These are phyloP conservation scores for Pinctada fucata DNA, from an alignment of 2,888 invertebrate genomes.

Conservation along the genomic window DNA sequence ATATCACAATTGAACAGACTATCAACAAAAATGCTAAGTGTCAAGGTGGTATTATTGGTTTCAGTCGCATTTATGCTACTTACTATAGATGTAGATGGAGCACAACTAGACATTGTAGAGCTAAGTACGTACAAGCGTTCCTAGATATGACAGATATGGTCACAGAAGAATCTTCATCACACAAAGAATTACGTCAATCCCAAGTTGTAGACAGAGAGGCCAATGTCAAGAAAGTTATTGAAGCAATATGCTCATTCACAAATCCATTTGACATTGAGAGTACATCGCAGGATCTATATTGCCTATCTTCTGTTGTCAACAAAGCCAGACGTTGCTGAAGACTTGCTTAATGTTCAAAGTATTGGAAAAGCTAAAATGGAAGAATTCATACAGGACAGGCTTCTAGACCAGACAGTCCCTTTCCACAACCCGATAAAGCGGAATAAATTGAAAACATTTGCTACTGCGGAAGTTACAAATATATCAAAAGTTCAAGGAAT, in stretches of 20 bases:
- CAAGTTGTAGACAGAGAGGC: slow-evolving; percentile 25
- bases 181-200: slow-evolving; percentile 35
- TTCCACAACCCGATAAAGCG: slow-evolving; percentile 40
- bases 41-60: slow-evolving; percentile 41
- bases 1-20: slow-evolving; percentile 48
- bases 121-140: slow-evolving; percentile 34
- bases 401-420: slow-evolving; percentile 31
- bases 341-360: slow-evolving; percentile 28
- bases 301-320: slow-evolving; percentile 43
- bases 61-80: slow-evolving; percentile 38
- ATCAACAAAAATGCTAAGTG: slow-evolving; percentile 46
- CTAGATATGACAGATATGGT: slow-evolving; percentile 31
- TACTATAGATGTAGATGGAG: slow-evolving; percentile 44
- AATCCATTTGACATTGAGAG: slow-evolving; percentile 40
- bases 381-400: slow-evolving; percentile 27
- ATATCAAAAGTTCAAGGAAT: slow-evolving; percentile 30
- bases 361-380: slow-evolving; percentile 13
- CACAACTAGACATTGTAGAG: slow-evolving; percentile 15
- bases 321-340: slow-evolving; percentile 12
- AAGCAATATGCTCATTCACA: slow-evolving; percentile 25
- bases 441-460: slow-evolving; percentile 43
- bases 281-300: slow-evolving; percentile 32
- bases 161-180: slow-evolving; percentile 5
- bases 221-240: slow-evolving; percentile 17
- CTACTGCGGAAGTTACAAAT: neutral